These are phyloP conservation scores for Luperina testacea DNA, from an alignment of 2,888 invertebrate species.

Conservation along the genomic window DNA sequence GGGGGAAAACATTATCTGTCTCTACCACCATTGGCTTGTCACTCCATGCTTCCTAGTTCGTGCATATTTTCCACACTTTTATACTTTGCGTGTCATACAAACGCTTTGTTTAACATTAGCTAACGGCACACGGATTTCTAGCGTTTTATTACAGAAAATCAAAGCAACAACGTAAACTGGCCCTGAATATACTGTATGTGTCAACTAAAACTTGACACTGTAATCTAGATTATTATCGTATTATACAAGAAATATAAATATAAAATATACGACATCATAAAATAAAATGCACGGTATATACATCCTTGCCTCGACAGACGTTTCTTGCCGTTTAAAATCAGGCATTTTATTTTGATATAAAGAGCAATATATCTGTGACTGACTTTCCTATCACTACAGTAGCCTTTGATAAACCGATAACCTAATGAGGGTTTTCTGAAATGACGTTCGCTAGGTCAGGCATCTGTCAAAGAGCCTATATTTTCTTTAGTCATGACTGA, in stretches of 20 bases:
- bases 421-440: no score
- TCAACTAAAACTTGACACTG: conserved; percentile 64
- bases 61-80: conserved; percentile 25
- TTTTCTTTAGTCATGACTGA: no score
- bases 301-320: conserved; percentile 50
- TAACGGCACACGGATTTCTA: conserved; percentile 14
- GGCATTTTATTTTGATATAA: conserved; percentile 37
- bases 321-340: conserved; percentile 27
- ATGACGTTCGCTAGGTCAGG: no score
- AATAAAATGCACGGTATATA: conserved; percentile 59
- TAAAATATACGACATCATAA: conserved; percentile 61
- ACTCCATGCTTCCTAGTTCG: background rate
- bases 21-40: background rate
- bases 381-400: conserved; percentile 35
- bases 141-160: conserved; percentile 19
- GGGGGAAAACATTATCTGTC: background rate
- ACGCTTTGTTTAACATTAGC: background rate
- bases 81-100: conserved; percentile 7
- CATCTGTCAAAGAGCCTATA: no score
- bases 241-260: conserved; percentile 59
- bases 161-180: conserved; percentile 53
- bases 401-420: conserved; percentile 6
- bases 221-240: conserved; percentile 51
- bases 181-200: conserved; percentile 39
- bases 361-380: conserved; percentile 43